Percentiles rank a stretch among this genome's conserved stretches.
Conservation (phyloP, 2,797 vertebrate genomes). For the Lacerta bilineata region DNA sequence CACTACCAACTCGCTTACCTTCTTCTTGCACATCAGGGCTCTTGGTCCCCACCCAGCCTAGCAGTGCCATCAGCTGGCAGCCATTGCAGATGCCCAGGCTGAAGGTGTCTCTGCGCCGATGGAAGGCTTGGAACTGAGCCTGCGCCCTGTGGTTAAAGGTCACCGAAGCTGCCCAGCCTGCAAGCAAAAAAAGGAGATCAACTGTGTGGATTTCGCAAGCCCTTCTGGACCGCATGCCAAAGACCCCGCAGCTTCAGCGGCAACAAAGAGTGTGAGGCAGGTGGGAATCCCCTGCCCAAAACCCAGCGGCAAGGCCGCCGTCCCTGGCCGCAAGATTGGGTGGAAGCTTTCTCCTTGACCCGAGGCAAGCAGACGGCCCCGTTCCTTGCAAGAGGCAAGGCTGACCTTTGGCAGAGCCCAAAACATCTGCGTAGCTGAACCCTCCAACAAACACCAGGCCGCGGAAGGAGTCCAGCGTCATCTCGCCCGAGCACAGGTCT, state of each 20-base stretch:
- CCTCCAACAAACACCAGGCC: slow-evolving; percentile 92
- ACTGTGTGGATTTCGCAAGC: neutral
- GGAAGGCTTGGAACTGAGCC: slow-evolving; percentile 86
- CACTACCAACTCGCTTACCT: neutral
- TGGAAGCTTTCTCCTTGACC: neutral
- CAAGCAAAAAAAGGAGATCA: neutral
- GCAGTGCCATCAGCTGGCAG: slow-evolving; percentile 91
- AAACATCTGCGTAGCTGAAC: slow-evolving; percentile 93
- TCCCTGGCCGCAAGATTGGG: neutral
- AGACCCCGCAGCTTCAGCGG: too few relatives aligned
- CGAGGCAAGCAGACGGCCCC: neutral
- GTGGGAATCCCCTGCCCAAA: neutral
- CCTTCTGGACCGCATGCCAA: neutral
- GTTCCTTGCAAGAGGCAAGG: neutral
- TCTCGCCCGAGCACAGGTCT: slow-evolving; percentile 87
- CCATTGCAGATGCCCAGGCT: slow-evolving; percentile 95
- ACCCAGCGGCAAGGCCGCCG: neutral
- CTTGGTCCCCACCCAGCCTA: slow-evolving; percentile 89
- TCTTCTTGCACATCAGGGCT: neutral
- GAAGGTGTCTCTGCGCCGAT: slow-evolving; percentile 84
- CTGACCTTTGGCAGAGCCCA: slow-evolving; percentile 92
- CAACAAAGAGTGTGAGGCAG: neutral
- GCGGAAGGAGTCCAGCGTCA: slow-evolving; percentile 86
- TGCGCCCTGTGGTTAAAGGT: slow-evolving; percentile 84
- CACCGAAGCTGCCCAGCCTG: slow-evolving; percentile 92